Evolutionary conservation across 1,140 invertebrate genomes (phyloP), one percentile per base, ranked within the genome.

Genomic region (Drosophila tani): DNA sequence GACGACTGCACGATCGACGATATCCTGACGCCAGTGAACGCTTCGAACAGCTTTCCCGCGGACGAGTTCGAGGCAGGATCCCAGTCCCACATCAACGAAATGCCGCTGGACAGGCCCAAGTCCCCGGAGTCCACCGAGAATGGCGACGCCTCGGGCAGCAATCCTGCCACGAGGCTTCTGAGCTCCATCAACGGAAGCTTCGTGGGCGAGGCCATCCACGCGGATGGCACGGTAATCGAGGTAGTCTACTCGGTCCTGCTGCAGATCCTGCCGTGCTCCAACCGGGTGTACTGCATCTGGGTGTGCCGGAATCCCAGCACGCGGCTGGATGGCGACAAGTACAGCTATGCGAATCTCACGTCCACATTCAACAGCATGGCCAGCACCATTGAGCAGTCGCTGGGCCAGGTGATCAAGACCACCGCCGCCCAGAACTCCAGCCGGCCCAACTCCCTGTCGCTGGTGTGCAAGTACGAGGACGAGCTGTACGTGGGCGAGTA

Each of bases 401-500:
- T 94, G 14, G 93, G 93, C 11, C 92, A 90, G 50, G 91, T 91
- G 32, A 91, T 88, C 7, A 81, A 81, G 43, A 83, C 75, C 6
- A 88, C 80, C 19, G 77, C 74, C 1, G 77, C 70, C 24, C 87
- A 92, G 60, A 93, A 88, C 15, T 92, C 94, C 63, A 94, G 94
- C 73, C 78, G 94, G 46, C 94, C 94, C 5, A 93, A 93, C 21
- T 94, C 94, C 0, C 93, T 94, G 84, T 94, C 94, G 0, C 69
- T 94, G 35, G 77, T 94, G 75, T 94, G 93, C 64, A 94, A 94
- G 55, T 94, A 93, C 75, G 83, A 87, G 19, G 94, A 94, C 3
- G 94, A 94, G 49, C 94, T 94, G 47, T 93, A 94, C 1, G 84
- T 93, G 12, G 95, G 95, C 1, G 93, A 94, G 24, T 96, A 95